phyloP scores from a whole-genome alignment of 2,888 invertebrate species.

The Brachylomia viminalis region DNA sequence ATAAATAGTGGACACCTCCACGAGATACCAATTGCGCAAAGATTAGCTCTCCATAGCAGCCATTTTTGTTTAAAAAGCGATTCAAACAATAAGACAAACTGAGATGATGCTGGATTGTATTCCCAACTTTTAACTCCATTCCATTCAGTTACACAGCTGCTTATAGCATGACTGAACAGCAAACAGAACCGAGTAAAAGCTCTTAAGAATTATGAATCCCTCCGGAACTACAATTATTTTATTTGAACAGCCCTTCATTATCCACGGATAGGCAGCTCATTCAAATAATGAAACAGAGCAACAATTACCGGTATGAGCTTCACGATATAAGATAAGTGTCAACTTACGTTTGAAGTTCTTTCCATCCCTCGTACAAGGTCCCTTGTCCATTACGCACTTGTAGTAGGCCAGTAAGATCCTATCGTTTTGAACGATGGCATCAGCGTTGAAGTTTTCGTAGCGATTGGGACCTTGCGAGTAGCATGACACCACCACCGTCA shows the following conservation, averaged over 20 bases:
- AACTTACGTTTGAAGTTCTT: constrained; percentile 87
- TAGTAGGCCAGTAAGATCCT: constrained; percentile 87
- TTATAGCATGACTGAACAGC: background rate
- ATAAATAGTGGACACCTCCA: background rate
- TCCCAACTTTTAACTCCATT: background rate
- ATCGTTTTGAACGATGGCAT: constrained; percentile 86
- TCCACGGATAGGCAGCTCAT: background rate
- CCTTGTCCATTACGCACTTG: constrained; percentile 89
- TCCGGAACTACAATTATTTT: background rate
- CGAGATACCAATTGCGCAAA: background rate
- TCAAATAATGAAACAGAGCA: background rate
- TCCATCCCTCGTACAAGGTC: constrained; percentile 88
- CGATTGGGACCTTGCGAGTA: constrained; percentile 80
- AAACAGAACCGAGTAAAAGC: background rate
- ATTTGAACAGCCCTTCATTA: background rate
- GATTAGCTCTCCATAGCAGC: background rate
- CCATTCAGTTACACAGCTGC: background rate
- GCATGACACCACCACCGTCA: constrained; percentile 82
- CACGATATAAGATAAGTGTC: background rate
- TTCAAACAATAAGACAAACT: background rate
- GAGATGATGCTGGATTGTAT: too few relatives aligned
- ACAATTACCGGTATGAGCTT: too few relatives aligned
- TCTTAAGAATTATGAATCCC: background rate
- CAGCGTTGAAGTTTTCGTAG: constrained; percentile 87
- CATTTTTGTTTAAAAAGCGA: background rate